These are phyloP conservation scores for Poeciliopsis gracilis DNA, from an alignment of 2,797 vertebrate genomes.

Conservation along the genomic window DNA sequence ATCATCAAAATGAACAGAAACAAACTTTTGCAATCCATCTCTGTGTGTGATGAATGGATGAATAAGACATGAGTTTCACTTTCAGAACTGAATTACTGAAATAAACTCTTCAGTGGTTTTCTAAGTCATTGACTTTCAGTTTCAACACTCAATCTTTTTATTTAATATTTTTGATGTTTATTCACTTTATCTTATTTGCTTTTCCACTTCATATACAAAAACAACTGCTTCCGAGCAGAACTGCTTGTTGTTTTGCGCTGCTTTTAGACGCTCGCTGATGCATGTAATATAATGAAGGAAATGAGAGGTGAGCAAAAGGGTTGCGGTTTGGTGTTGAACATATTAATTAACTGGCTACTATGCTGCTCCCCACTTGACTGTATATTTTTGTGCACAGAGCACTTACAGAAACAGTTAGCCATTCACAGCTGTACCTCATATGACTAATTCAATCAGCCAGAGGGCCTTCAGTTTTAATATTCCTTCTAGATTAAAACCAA, in stretches of 20 bases:
- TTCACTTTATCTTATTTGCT: neutral
- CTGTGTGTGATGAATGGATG: neutral
- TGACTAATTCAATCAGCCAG: conserved; percentile 7
- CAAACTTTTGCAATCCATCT: neutral
- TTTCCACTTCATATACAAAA: neutral
- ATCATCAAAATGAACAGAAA: conserved; percentile 3
- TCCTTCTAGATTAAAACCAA: neutral
- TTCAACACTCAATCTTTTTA: neutral
- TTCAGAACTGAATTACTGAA: neutral
- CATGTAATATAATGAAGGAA: conserved; percentile 2
- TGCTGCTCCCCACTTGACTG: neutral
- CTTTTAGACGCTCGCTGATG: neutral
- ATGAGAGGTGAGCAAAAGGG: conserved; percentile 8
- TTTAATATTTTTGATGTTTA: neutral
- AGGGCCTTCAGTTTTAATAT: neutral
- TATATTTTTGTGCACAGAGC: neutral
- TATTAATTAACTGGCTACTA: conserved; percentile 10
- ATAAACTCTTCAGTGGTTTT: neutral
- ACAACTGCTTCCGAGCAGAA: neutral
- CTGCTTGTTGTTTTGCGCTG: neutral
- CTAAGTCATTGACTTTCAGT: neutral
- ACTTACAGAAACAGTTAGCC: neutral
- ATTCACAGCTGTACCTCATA: conserved; percentile 1
- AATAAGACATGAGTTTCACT: neutral
- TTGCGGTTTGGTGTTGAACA: neutral